Conservation (phyloP, 1,140 invertebrate genomes). For the Latrodectus geometricus region DNA sequence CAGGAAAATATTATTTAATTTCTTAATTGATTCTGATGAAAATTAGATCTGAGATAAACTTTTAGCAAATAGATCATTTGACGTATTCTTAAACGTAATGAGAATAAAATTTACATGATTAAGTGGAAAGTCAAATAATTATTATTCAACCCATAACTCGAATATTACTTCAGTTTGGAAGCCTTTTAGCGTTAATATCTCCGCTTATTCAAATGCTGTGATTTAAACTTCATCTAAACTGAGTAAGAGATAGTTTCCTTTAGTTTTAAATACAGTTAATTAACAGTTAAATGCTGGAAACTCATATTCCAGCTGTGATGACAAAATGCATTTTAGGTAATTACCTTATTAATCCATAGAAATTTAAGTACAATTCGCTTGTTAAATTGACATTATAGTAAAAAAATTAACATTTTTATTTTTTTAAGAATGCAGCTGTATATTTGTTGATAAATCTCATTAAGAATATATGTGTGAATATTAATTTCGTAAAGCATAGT, state of each 20-base stretch:
- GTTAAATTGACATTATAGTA: not conserved
- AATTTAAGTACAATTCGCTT: not conserved
- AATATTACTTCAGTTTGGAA: too few relatives aligned
- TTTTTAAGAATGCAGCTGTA: too few relatives aligned
- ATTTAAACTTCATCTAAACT: not conserved
- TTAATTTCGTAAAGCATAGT: too few relatives aligned
- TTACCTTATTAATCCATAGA: not conserved
- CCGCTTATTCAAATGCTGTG: not conserved
- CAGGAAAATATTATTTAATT: not conserved
- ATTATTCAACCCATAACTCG: too few relatives aligned
- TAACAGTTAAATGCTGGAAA: not conserved
- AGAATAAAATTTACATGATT: too few relatives aligned
- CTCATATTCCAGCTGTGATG: not conserved
- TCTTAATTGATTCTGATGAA: not conserved
- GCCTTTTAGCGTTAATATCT: not conserved
- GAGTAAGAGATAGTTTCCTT: not conserved
- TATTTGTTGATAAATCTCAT: too few relatives aligned
- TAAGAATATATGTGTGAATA: too few relatives aligned
- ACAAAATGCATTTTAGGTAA: not conserved
- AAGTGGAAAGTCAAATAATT: too few relatives aligned
- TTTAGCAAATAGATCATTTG: not conserved
- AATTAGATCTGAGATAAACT: not conserved
- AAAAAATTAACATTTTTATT: too few relatives aligned
- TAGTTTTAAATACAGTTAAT: not conserved
- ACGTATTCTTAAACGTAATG: too few relatives aligned